Evolutionary conservation across 2,888 invertebrate genomes (phyloP), one percentile per base, ranked within the genome.

Genomic region (Synergus itoensis): DNA sequence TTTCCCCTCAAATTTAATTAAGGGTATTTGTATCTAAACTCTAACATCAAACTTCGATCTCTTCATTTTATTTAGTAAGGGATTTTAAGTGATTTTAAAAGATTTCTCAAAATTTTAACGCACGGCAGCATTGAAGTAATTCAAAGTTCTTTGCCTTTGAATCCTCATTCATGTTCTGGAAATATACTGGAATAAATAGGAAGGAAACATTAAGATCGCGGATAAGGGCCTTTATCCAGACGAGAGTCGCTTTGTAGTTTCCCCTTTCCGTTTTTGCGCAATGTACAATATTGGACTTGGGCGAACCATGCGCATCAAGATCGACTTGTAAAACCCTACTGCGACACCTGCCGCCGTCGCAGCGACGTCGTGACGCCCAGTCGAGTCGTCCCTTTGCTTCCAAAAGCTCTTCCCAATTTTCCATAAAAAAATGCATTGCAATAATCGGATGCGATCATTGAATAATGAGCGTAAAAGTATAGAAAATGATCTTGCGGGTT

Each of bases 281-380:
- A 73, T 73, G 73, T 48, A 73, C 48, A 73, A 73, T 73, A 73
- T 73, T 73, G 73, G 79, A 76, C 69, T 76, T 77, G 79, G 77
- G 75, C 53, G 81, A 79, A 80, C 79, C 84, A 84, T 84, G 84
- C 82, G 84, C 84, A 84, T 78, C 76, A 77, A 80, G 79, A 82
- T 80, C 81, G 81, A 80, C 80, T 81, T 80, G 80, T 28, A 83
- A 69, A 77, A 60, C 76, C 82, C 78, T 80, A 80, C 67, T 78
- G 82, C 81, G 82, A 81, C 84, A 82, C 81, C 84, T 82, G 81
- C 76, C 82, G 82, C 78, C 82, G 84, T 80, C 82, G 84, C 82
- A 84, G 78, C 81, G 84, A 81, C 78, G 82, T 82, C 64, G 79
- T 79, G 81, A 81, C 82, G 81, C 81, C 82, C 81, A 83, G 76